Conservation (phyloP, 2,113 vertebrate species). For the Rhinogobius similis region DNA sequence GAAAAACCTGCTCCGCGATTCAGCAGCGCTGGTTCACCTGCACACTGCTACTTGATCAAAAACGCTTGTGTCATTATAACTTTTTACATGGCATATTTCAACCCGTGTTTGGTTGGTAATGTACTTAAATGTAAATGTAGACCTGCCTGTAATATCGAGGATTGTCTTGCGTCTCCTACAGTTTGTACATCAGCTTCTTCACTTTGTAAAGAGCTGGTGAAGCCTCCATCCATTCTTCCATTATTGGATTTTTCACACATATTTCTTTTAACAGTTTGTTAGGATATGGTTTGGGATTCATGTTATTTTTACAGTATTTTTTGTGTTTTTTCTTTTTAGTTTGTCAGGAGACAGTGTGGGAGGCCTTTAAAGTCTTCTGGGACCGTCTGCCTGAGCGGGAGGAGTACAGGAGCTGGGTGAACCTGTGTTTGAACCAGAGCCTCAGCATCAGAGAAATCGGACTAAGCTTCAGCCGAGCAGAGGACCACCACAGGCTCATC, state of each 20-base stretch:
- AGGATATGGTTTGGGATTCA: background rate
- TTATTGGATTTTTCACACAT: background rate
- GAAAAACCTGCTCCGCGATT: too few relatives aligned
- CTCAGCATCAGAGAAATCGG: slow-evolving; percentile 85
- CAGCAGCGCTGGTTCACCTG: too few relatives aligned
- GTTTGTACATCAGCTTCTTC: too few relatives aligned
- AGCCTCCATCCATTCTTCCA: too few relatives aligned
- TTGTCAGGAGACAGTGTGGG: slow-evolving; percentile 97
- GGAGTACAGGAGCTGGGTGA: slow-evolving; percentile 87
- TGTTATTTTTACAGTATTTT: background rate
- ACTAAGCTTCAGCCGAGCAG: slow-evolving; percentile 87
- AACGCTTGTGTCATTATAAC: too few relatives aligned
- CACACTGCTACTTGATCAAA: too few relatives aligned
- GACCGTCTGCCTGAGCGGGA: slow-evolving; percentile 86
- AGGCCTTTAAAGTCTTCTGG: slow-evolving; percentile 96
- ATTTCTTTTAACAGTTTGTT: background rate
- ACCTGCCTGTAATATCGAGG: too few relatives aligned
- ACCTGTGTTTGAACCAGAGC: slow-evolving; percentile 81
- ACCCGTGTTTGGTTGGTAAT: too few relatives aligned
- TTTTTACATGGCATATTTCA: too few relatives aligned
- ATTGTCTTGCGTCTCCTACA: too few relatives aligned
- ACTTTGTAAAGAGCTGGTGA: too few relatives aligned
- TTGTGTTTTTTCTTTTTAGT: slow-evolving; percentile 72
- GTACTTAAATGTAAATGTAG: too few relatives aligned
- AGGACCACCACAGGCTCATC: slow-evolving; percentile 85